These are phyloP conservation scores for Limonius californicus DNA, from an alignment of 1,140 invertebrate species.

Conservation along the genomic window DNA sequence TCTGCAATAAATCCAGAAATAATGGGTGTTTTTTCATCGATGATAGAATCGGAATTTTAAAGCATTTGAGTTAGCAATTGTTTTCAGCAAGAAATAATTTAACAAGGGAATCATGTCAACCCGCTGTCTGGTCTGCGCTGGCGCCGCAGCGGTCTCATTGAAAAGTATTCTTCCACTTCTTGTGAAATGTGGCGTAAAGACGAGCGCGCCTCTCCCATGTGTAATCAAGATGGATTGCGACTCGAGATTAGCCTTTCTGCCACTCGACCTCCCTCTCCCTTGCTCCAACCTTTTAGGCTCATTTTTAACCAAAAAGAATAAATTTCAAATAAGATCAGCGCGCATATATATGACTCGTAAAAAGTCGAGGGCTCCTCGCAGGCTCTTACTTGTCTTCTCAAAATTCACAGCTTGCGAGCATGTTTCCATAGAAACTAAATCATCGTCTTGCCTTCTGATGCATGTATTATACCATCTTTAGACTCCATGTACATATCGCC, in stretches of 20 bases:
- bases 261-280: constrained; percentile 19
- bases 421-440: constrained; percentile 38
- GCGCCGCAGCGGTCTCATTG: constrained; percentile 11
- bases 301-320: constrained; percentile 40
- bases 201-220: constrained; percentile 35
- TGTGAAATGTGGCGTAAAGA: constrained; percentile 35
- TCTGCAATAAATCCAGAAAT: too few relatives aligned
- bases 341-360: constrained; percentile 34
- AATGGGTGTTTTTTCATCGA: neutral
- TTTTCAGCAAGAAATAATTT: constrained; percentile 12
- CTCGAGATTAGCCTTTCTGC: constrained; percentile 38
- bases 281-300: constrained; percentile 33
- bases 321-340: constrained; percentile 38
- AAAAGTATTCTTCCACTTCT: constrained; percentile 31
- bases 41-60: constrained; percentile 4
- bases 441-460: constrained; percentile 22
- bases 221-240: constrained; percentile 43
- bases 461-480: constrained; percentile 24
- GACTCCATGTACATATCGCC: constrained; percentile 12
- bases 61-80: constrained; percentile 8
- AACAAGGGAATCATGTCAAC: constrained; percentile 11
- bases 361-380: constrained; percentile 25
- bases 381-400: constrained; percentile 27
- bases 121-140: neutral
- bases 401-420: constrained; percentile 32